A percentile compares a stretch with the other conserved stretches of the same genome.
Evolutionary conservation across 2,113 vertebrate species (phyloP).

Genomic region (Cyanoramphus novaezelandiae): DNA sequence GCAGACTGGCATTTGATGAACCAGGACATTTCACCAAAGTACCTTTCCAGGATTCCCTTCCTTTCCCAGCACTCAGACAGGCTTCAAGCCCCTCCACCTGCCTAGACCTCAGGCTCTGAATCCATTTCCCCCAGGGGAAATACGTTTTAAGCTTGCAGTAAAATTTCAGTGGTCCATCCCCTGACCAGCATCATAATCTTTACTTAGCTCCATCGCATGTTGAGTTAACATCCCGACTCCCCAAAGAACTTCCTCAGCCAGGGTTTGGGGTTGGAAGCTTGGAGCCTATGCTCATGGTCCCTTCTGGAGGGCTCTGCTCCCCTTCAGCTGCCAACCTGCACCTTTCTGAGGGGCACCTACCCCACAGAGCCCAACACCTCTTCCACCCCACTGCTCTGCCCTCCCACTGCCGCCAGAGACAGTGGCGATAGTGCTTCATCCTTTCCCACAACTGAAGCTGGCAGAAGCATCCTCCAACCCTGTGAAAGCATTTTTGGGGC

Average conservation of each 20-base stretch:
- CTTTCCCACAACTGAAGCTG: background rate
- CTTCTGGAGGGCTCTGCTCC: background rate
- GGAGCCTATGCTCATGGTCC: accelerated
- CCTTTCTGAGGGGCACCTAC: accelerated
- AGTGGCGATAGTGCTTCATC: background rate
- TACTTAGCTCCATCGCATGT: background rate
- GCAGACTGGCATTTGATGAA: background rate
- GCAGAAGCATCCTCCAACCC: background rate
- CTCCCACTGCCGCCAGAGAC: background rate
- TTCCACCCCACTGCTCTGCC: background rate
- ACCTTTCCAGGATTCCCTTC: background rate
- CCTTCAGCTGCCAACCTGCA: background rate
- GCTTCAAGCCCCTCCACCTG: background rate
- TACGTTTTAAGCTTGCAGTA: background rate
- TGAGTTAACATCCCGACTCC: accelerated
- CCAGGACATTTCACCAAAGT: background rate
- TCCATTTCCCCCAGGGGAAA: background rate
- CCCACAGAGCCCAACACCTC: background rate
- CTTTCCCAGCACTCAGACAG: background rate
- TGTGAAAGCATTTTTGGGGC: background rate
- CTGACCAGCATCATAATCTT: background rate
- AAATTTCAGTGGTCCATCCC: background rate
- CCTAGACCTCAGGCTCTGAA: background rate
- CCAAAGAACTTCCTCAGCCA: background rate
- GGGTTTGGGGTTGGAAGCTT: background rate